phyloP scores from a whole-genome alignment of 2,113 vertebrate species.

The Ammodytes dubius region DNA sequence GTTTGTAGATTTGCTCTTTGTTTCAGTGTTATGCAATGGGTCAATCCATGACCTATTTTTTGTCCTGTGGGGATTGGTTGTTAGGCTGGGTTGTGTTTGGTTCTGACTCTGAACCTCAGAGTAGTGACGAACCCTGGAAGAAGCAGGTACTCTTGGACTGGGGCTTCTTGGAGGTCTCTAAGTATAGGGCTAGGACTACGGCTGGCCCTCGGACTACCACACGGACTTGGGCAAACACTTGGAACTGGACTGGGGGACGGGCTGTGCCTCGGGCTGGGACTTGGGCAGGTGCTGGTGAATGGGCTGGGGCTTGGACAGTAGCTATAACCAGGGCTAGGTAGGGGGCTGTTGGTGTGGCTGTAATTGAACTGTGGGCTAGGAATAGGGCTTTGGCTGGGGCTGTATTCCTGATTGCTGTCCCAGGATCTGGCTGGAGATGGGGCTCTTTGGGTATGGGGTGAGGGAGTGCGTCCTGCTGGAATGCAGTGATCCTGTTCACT shows the following conservation, averaged over 20 bases:
- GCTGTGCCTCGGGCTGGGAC: conserved; percentile 62
- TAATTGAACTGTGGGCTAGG: conserved; percentile 82
- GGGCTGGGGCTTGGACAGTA: conserved; percentile 80
- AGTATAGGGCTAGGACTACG: conserved; percentile 74
- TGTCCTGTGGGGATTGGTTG: conserved; percentile 61
- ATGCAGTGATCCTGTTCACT: conserved; percentile 81
- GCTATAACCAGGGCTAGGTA: conserved; percentile 84
- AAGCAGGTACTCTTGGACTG: conserved; percentile 65
- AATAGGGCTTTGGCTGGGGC: conserved; percentile 77
- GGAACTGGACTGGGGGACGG: conserved; percentile 70
- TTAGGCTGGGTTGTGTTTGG: conserved; percentile 44
- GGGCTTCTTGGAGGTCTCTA: conserved; percentile 74
- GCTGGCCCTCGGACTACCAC: conserved; percentile 64
- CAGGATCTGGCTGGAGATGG: conserved; percentile 82
- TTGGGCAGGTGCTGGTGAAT: conserved; percentile 74
- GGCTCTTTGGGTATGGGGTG: conserved; percentile 73
- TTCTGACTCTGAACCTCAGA: conserved; percentile 60
- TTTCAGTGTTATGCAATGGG: conserved; percentile 39
- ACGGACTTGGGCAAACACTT: conserved; percentile 81
- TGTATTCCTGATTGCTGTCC: conserved; percentile 80
- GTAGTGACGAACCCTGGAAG: conserved; percentile 47
- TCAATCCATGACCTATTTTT: conserved; percentile 70
- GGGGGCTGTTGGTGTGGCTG: conserved; percentile 84
- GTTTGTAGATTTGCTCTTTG: conserved; percentile 57
- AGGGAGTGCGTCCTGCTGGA: conserved; percentile 53